Evolutionary conservation across 1,140 invertebrate genomes (phyloP).

Genomic region (Parasteatoda tepidariorum): DNA sequence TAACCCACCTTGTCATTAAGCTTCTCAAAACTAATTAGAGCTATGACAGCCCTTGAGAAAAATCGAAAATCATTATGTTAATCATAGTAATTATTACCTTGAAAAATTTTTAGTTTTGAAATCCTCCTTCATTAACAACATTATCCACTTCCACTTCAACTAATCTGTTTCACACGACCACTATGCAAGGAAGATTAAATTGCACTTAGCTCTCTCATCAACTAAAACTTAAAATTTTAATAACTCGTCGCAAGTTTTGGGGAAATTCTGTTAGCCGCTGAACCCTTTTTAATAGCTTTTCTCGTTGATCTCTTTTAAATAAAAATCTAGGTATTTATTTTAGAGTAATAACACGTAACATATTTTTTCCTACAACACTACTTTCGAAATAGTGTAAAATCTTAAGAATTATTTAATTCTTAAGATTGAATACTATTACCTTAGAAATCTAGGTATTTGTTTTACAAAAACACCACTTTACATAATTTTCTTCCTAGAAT

Average conservation of each 20-base stretch:
- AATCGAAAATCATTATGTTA: background rate
- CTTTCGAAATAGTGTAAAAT: too few relatives aligned
- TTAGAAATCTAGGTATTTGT: too few relatives aligned
- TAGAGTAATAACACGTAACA: too few relatives aligned
- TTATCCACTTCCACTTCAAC: background rate
- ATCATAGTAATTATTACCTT: background rate
- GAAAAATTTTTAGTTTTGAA: background rate
- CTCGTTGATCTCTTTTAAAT: too few relatives aligned
- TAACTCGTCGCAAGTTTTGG: background rate
- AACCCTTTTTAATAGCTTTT: too few relatives aligned
- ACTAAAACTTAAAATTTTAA: background rate
- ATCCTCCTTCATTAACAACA: conserved; percentile 12
- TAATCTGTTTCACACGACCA: conserved; percentile 7
- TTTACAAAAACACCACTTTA: too few relatives aligned
- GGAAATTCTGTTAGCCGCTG: too few relatives aligned
- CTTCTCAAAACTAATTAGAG: background rate
- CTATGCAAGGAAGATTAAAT: background rate
- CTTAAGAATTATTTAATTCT: too few relatives aligned
- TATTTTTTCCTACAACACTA: too few relatives aligned
- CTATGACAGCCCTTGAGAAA: background rate
- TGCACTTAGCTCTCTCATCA: background rate
- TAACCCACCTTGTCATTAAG: background rate
- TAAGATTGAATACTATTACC: too few relatives aligned
- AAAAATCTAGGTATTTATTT: too few relatives aligned
- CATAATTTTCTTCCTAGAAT: too few relatives aligned